Evolutionary conservation across 2,888 invertebrate species (phyloP), one percentile per base, ranked within the genome.

Genomic region (Azorinus chamasolen): DNA sequence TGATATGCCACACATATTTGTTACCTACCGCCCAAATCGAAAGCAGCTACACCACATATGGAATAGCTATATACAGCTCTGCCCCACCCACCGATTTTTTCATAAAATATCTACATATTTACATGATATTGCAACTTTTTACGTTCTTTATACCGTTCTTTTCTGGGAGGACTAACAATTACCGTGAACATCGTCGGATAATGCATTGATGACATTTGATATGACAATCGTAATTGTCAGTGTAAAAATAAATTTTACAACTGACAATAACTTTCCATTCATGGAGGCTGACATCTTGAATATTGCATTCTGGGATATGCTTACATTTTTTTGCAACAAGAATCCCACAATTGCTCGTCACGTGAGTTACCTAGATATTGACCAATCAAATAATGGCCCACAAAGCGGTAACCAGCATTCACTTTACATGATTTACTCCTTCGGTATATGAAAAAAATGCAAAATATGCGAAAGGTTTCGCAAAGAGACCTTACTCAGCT

Each of bases 231-330:
- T 32, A 6, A 32, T 6, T 32, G 32, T 10, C 32, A 69, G 20
- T 25, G 43, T 20, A 70, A 79, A 59, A 22, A 48, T 43, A 51
- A 74, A 64, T 27, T 57, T 59, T 4, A 69, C 46, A 32, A 48
- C 24, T 18, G 58, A 58, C 41, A 57, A 50, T 27, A 63, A 70
- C 18, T 20, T 22, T 16, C 24, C n/a, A 6, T 22, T 46, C 53
- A 68, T 78, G 87, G 86, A 61, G 69, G 87, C 84, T 77, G 85
- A 81, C 87, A 87, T 87, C 50, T 86, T 86, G 55, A 32, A 45
- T 43, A 39, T 12, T 58, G 88, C 62, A 85, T 68, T 78, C 14
- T 88, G 88, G 88, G 87, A 85, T 83, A 68, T 83, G 72, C 68
- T 79, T 76, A 77, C 75, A 76, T 72, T 75, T 57, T 27, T 65